Evolutionary conservation across 35 echinoderm and acorn worm genomes (phyloP), one percentile per base, ranked within the genome.

Genomic region (Patiria miniata): DNA sequence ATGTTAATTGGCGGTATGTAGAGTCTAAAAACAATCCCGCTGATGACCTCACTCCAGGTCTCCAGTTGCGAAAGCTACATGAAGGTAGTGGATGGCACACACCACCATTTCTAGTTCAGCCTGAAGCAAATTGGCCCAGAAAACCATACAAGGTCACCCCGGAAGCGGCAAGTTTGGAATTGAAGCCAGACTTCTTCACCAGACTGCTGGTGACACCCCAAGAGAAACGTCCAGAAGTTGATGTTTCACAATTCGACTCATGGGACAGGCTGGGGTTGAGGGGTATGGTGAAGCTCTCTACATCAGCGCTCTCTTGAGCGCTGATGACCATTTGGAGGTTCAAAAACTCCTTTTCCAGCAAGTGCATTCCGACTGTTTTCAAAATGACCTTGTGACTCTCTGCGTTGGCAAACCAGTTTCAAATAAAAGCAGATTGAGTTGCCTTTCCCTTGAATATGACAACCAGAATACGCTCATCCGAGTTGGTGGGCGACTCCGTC

Each of bases 191-290:
- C 58, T 61, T 61, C 58, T 61, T 21, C 39, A 51, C 9, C 79
- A 79, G 23, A 47, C 86, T 40, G 86, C 68, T 52, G 86, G 79
- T 47, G 42, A 47, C 42, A 47, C 42, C 42, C 42, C 42, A 65
- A 21, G 12, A 65, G 7, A 65, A 32, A 26, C 8, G 60, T 22
- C 60, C 60, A 32, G n/a, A 65, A 21, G 30, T 65, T 26, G 60
- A 65, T 65, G 14, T 32, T 65, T 26, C 60, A n/a, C 7, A 22
- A 15, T 65, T 26, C n/a, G 30, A n/a, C n/a, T 18, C 12, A 8
- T 65, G 60, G 60, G 60, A 65, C 30, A 21, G 22, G 60, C 60
- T 65, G n/a, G n/a, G 21, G 60, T 65, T n/a, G 60, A 65, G n/a
- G 60, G 21, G 30, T 65, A n/a, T 8, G n/a, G 21, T n/a, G n/a